Conservation (phyloP, 2,888 invertebrate genomes). For the Orchesella flavescens region DNA sequence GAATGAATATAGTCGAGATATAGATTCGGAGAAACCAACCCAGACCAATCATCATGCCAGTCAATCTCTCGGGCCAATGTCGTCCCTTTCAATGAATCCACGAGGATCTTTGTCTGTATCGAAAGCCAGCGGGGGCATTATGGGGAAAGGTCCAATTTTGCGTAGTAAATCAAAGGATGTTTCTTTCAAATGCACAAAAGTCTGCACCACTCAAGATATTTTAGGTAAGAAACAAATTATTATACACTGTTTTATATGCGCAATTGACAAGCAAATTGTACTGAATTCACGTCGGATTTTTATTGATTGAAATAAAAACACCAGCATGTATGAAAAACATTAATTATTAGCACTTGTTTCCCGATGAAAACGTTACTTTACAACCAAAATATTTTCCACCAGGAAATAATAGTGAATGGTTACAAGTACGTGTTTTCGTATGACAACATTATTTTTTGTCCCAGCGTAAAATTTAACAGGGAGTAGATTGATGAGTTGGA, state of each 20-base stretch:
- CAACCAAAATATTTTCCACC: background rate
- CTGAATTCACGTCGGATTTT: no score
- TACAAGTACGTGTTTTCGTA: no score
- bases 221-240: conserved; percentile 65
- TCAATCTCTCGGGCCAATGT: conserved; percentile 40
- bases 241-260: no score
- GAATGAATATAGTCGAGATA: conserved; percentile 66
- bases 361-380: background rate
- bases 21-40: conserved; percentile 68
- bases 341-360: no score
- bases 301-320: no score
- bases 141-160: conserved; percentile 65
- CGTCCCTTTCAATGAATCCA: conserved; percentile 8
- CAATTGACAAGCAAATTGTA: no score
- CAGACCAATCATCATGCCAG: conserved; percentile 62
- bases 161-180: conserved; percentile 70
- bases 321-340: no score
- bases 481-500: conserved; percentile 14
- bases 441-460: no score
- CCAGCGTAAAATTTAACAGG: no score
- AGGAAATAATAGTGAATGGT: background rate
- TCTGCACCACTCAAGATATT: conserved; percentile 67
- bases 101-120: conserved; percentile 54
- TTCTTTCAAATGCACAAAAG: conserved; percentile 60
- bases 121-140: conserved; percentile 48